Evolutionary conservation across 2,797 vertebrate genomes (phyloP).

Genomic region (Nannoperca obscura): DNA sequence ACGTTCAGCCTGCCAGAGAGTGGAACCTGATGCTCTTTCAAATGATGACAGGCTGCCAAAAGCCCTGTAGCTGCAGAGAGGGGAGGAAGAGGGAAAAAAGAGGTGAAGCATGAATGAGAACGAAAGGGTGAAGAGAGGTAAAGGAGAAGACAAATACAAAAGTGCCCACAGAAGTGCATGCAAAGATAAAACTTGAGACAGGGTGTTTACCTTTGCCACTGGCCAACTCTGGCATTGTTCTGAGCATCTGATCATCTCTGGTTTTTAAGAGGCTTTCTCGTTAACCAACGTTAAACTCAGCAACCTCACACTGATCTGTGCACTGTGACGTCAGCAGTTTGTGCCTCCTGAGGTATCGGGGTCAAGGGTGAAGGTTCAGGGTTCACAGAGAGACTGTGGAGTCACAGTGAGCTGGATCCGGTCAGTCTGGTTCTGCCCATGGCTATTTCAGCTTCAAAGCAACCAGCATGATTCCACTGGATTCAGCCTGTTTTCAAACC

Average conservation of each 20-base stretch:
- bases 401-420: conserved; percentile 75
- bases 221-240: conserved; percentile 42
- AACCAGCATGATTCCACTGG: conserved; percentile 76
- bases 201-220: conserved; percentile 52
- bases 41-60: conserved; percentile 76
- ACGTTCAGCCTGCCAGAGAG: conserved; percentile 69
- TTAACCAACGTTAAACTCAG: conserved; percentile 33
- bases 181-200: conserved; percentile 56
- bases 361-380: conserved; percentile 62
- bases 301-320: conserved; percentile 23
- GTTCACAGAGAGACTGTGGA: conserved; percentile 73
- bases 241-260: conserved; percentile 53
- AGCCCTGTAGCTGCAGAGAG: conserved; percentile 61
- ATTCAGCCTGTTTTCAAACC: conserved; percentile 73
- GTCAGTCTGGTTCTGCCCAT: conserved; percentile 65
- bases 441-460: conserved; percentile 76
- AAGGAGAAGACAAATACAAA: conserved; percentile 34
- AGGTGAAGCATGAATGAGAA: conserved; percentile 49
- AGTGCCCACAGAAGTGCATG: conserved; percentile 26
- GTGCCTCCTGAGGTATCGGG: conserved; percentile 3
- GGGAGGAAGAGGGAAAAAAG: conserved; percentile 22
- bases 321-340: conserved; percentile 47
- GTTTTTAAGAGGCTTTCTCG: conserved; percentile 57
- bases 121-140: conserved; percentile 25
- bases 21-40: conserved; percentile 73